phyloP scores from a whole-genome alignment of 2,888 invertebrate species.

The Drosophila longiperda region DNA sequence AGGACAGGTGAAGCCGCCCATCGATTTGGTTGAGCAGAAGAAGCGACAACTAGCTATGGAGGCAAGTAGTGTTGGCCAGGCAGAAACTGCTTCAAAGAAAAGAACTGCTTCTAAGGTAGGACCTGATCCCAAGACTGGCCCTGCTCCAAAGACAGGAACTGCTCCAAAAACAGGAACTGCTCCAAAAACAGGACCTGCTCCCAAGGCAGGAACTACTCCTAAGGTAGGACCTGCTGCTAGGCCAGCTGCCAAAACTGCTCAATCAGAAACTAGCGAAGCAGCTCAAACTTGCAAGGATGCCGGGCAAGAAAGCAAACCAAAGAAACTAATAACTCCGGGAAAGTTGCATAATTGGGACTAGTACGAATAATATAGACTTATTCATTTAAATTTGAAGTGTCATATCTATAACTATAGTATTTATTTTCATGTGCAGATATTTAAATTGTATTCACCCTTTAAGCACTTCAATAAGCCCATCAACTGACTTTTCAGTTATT shows the following conservation, averaged over 20 bases:
- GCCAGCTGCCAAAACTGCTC: constrained; percentile 1
- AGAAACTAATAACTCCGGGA: constrained; percentile 30
- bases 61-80: constrained; percentile 7
- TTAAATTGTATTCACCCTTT: constrained; percentile 5
- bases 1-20: constrained; percentile 32
- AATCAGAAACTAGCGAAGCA: not conserved
- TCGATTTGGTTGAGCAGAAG: constrained; percentile 52
- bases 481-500: constrained; percentile 6
- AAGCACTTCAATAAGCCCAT: not conserved
- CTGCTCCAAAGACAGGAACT: constrained; percentile 12
- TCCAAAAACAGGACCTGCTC: not conserved
- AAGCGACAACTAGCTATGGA: constrained; percentile 2
- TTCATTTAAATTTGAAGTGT: constrained; percentile 1
- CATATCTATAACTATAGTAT: not conserved
- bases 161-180: not conserved
- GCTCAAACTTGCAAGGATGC: not conserved
- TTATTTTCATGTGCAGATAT: not conserved
- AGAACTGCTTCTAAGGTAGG: not conserved
- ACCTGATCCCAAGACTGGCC: not conserved
- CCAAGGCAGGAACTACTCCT: not conserved
- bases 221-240: not conserved
- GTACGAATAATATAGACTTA: not conserved
- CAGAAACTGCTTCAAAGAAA: not conserved
- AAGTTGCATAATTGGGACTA: constrained; percentile 42
- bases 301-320: not conserved